Percentiles rank a stretch among this genome's conserved stretches.
These are phyloP conservation scores for Grallaria varia DNA, from an alignment of 2,113 vertebrate genomes.

Conservation along the genomic window DNA sequence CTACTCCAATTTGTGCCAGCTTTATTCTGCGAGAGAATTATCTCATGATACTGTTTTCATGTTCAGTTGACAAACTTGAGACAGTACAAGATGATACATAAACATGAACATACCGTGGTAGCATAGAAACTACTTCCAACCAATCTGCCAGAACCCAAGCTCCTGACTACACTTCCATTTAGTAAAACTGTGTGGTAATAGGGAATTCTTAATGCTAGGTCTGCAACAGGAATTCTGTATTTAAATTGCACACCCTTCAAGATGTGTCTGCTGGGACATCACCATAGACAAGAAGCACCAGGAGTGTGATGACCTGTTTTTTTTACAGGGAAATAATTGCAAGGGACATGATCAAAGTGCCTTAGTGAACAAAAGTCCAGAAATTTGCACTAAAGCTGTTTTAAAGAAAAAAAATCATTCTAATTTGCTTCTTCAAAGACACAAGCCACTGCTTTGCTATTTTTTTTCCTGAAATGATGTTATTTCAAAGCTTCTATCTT, in stretches of 20 bases:
- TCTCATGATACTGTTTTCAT: not conserved
- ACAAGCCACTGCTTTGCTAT: not conserved
- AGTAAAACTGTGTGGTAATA: not conserved
- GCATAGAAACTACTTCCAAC: not conserved
- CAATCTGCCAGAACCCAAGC: not conserved
- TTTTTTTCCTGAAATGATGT: not conserved
- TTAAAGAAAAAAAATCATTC: not conserved
- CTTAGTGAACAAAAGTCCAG: not conserved
- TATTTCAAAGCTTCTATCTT: not conserved
- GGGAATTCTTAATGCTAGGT: not conserved
- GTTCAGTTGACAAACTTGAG: not conserved
- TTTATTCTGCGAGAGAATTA: not conserved
- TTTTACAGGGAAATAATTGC: not conserved
- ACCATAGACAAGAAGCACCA: not conserved
- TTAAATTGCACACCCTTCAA: not conserved
- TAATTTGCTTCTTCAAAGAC: not conserved
- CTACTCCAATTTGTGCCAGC: not conserved
- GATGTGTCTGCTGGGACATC: not conserved
- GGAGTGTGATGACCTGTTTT: not conserved
- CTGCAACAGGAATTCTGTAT: not conserved
- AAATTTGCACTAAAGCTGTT: conserved; percentile 14
- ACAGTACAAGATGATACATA: not conserved
- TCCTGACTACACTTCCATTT: not conserved
- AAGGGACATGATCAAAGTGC: conserved; percentile 4
- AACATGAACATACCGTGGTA: not conserved